Evolutionary conservation across 2,113 vertebrate genomes (phyloP).

Genomic region (Thalassoma bifasciatum): DNA sequence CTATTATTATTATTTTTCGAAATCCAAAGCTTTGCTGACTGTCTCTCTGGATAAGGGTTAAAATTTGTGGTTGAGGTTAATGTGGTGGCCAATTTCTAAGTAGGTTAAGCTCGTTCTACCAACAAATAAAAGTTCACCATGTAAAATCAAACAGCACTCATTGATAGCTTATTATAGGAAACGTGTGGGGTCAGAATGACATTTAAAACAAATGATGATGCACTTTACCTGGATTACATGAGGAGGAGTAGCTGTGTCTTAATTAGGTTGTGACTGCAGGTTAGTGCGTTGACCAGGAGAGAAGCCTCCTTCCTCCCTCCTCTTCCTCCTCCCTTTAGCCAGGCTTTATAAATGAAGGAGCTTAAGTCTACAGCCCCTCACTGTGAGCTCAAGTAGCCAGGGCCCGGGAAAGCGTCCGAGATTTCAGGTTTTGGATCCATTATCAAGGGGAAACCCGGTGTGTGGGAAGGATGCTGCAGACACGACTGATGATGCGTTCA

Average conservation of each 20-base stretch:
- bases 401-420: neutral
- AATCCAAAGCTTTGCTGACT: no score
- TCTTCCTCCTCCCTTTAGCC: slow-evolving; percentile 41
- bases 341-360: slow-evolving; percentile 62
- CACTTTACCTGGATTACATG: slow-evolving; percentile 15
- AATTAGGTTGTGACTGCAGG: slow-evolving; percentile 55
- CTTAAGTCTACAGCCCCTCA: slow-evolving; percentile 26
- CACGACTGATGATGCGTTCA: slow-evolving; percentile 21
- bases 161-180: slow-evolving; percentile 13
- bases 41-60: no score
- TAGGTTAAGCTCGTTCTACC: slow-evolving; percentile 29
- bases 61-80: slow-evolving; percentile 6
- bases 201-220: neutral
- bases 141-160: slow-evolving; percentile 20
- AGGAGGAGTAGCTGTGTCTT: slow-evolving; percentile 20
- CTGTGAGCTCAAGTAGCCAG: slow-evolving; percentile 5
- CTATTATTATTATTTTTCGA: no score
- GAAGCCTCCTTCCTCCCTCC: slow-evolving; percentile 41
- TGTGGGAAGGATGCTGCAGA: slow-evolving; percentile 29
- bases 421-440: neutral
- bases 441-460: neutral
- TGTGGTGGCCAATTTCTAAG: slow-evolving; percentile 13
- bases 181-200: neutral
- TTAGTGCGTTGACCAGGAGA: slow-evolving; percentile 50
- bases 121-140: slow-evolving; percentile 7